Conservation (phyloP, 1,140 invertebrate species). For the Zaprionus tsacasi region DNA sequence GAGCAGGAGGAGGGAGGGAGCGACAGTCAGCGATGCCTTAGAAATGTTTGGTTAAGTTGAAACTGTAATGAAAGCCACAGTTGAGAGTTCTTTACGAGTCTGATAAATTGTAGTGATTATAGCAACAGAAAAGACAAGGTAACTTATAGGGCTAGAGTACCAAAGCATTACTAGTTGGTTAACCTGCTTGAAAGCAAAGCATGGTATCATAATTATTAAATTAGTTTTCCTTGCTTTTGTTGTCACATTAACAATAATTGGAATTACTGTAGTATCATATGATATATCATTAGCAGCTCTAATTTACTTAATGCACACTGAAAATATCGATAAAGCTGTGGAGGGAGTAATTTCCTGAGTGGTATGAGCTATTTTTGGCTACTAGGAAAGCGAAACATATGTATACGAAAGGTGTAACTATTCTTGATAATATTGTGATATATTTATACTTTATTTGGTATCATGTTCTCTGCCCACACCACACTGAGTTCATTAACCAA, state of each 20-base stretch:
- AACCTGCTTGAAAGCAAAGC: too few species aligned
- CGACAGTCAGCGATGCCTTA: conserved; percentile 20
- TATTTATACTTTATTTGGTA: neutral
- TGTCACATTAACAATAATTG: too few species aligned
- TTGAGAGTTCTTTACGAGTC: conserved; percentile 16
- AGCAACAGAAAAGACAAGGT: too few species aligned
- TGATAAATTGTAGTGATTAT: neutral
- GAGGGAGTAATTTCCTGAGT: neutral
- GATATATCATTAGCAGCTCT: neutral
- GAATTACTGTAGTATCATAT: neutral
- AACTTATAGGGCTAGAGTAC: too few species aligned
- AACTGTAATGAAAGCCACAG: conserved; percentile 3
- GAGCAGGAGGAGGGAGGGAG: neutral
- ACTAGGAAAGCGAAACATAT: too few species aligned
- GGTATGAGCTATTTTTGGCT: too few species aligned
- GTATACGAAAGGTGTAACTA: too few species aligned
- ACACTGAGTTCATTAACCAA: conserved; percentile 43
- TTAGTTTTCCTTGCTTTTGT: too few species aligned
- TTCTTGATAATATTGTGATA: too few species aligned
- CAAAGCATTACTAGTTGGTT: neutral
- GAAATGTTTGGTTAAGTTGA: conserved; percentile 23
- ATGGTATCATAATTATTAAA: too few species aligned
- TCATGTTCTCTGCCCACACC: neutral
- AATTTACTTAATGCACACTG: neutral
- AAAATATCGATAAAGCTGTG: neutral